Evolutionary conservation across 2,113 vertebrate species (phyloP).

Genomic region (Neodon shergylaensis): DNA sequence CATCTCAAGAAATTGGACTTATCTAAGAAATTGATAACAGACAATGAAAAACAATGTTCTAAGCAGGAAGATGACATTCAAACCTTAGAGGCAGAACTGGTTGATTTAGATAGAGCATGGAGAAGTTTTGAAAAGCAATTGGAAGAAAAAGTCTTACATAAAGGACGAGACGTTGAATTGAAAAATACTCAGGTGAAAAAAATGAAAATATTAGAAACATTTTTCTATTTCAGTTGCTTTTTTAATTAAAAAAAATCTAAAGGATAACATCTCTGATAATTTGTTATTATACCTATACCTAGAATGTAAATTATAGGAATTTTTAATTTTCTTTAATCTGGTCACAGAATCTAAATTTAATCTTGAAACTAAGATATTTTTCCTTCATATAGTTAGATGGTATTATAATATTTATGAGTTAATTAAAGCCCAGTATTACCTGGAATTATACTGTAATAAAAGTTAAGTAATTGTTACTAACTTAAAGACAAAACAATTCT

Average conservation of each 20-base stretch:
- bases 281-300: not conserved
- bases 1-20: conserved; percentile 90
- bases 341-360: conserved; percentile 14
- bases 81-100: conserved; percentile 86
- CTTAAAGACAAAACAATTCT: conserved; percentile 32
- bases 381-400: not conserved
- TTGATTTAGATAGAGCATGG: conserved; percentile 88
- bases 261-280: conserved; percentile 5
- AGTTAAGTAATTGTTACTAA: not conserved
- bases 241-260: conserved; percentile 47
- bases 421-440: not conserved
- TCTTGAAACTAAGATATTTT: conserved; percentile 44
- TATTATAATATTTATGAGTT: not conserved
- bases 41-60: conserved; percentile 83
- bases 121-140: conserved; percentile 87
- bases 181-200: conserved; percentile 90
- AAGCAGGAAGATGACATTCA: conserved; percentile 88
- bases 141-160: conserved; percentile 81
- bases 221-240: conserved; percentile 47
- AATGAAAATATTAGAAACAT: not conserved
- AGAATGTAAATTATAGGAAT: conserved; percentile 26
- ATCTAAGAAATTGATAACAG: conserved; percentile 82
- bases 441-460: conserved; percentile 27
- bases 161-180: conserved; percentile 86
- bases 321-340: conserved; percentile 4